A percentile compares a stretch with the other conserved stretches of the same genome.
phyloP scores from a whole-genome alignment of 2,888 invertebrate genomes.

The Lissocephala sabroskyi region DNA sequence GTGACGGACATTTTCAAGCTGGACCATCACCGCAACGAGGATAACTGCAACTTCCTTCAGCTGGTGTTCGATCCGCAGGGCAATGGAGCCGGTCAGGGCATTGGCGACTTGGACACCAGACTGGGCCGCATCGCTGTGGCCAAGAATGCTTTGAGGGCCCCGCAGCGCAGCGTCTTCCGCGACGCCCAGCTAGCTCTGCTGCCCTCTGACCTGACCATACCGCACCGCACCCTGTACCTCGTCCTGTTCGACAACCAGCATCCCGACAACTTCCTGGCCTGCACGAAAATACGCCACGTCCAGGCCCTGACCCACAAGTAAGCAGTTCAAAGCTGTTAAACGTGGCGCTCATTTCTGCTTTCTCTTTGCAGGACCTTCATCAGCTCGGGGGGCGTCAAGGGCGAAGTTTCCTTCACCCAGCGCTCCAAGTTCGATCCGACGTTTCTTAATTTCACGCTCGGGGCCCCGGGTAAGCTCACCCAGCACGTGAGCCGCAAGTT shows the following conservation, averaged over 20 bases:
- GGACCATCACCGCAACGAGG: conserved; percentile 79
- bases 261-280: conserved; percentile 84
- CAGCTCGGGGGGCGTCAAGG: conserved; percentile 85
- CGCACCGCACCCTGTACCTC: conserved; percentile 84
- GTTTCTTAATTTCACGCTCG: conserved; percentile 81
- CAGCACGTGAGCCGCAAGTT: conserved; percentile 81
- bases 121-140: conserved; percentile 84
- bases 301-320: conserved; percentile 81
- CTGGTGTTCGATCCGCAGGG: conserved; percentile 88
- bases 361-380: conserved; percentile 77
- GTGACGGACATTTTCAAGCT: conserved; percentile 90
- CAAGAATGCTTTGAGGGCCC: conserved; percentile 76
- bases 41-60: conserved; percentile 89
- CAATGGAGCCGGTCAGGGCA: conserved; percentile 78
- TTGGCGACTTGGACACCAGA: conserved; percentile 85
- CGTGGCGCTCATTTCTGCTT: conserved; percentile 8
- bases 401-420: conserved; percentile 84
- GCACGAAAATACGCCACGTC: conserved; percentile 84
- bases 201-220: conserved; percentile 82
- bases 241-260: conserved; percentile 86
- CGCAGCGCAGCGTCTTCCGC: conserved; percentile 74
- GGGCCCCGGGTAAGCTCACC: conserved; percentile 78
- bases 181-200: conserved; percentile 82
- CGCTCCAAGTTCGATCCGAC: conserved; percentile 89
- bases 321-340: conserved; percentile 58